Percentiles rank a stretch among this genome's conserved stretches.
These are phyloP conservation scores for Lycopodina hypogea DNA, from an alignment of 37 sponge, comb jelly and placozoan genomes.

Conservation along the genomic window DNA sequence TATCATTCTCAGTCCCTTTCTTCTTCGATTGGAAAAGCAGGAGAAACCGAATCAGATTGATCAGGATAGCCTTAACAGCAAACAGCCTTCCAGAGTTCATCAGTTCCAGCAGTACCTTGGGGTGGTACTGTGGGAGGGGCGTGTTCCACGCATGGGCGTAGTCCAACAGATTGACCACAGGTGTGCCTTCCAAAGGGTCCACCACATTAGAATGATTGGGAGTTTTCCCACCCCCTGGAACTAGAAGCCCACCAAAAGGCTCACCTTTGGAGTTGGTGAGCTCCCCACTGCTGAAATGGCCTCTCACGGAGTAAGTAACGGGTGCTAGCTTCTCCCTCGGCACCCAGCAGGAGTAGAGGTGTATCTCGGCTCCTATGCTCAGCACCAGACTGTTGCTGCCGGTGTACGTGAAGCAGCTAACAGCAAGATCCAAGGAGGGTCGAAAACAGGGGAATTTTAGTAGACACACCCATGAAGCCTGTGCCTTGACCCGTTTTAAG, in stretches of 20 bases:
- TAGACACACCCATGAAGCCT: slow-evolving; percentile 41
- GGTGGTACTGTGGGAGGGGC: slow-evolving; percentile 90
- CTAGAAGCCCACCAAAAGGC: neutral
- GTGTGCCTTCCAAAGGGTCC: neutral
- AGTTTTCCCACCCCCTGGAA: neutral
- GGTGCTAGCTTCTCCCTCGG: neutral
- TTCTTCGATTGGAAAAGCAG: slow-evolving; percentile 29
- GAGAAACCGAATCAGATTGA: slow-evolving; percentile 69
- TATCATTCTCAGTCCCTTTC: neutral
- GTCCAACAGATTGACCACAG: slow-evolving; percentile 44
- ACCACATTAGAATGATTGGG: neutral
- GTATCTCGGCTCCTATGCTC: slow-evolving; percentile 43
- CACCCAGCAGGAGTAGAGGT: slow-evolving; percentile 62
- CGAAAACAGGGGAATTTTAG: slow-evolving; percentile 46
- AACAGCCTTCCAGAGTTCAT: slow-evolving; percentile 76
- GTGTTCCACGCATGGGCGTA: slow-evolving; percentile 56
- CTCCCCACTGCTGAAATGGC: neutral
- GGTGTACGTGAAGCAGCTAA: slow-evolving; percentile 44
- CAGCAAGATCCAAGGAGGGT: slow-evolving; percentile 20
- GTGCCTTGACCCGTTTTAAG: neutral
- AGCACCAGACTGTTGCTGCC: slow-evolving; percentile 64
- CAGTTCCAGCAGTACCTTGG: slow-evolving; percentile 77
- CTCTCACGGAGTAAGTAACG: slow-evolving; percentile 1
- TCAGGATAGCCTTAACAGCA: slow-evolving; percentile 71
- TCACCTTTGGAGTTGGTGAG: neutral